phyloP scores from a whole-genome alignment of 2,113 vertebrate genomes.

The Pterocles orientalis region DNA sequence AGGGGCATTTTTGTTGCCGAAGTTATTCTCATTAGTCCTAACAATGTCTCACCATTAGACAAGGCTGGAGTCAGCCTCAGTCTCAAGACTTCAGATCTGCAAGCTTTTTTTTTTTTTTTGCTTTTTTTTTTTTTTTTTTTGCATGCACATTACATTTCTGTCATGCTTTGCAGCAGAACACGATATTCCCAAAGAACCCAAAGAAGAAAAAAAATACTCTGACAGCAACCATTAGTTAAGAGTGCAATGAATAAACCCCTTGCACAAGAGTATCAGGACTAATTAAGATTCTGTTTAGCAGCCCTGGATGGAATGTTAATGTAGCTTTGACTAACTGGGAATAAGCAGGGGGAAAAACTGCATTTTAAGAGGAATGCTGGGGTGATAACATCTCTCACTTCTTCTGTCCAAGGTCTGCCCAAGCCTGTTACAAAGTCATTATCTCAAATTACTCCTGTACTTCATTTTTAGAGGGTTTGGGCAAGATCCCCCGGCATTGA shows the following conservation, averaged over 20 bases:
- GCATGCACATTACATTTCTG: conserved; percentile 73
- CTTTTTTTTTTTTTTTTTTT: neutral
- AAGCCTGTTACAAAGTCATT: conserved; percentile 82
- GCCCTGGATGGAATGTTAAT: conserved; percentile 83
- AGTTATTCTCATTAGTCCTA: conserved; percentile 60
- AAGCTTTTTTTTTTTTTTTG: neutral
- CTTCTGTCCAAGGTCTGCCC: conserved; percentile 78
- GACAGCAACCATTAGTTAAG: conserved; percentile 78
- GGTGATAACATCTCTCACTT: conserved; percentile 83
- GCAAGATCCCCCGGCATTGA: conserved; percentile 72
- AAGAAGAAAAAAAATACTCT: conserved; percentile 66
- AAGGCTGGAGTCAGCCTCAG: conserved; percentile 70
- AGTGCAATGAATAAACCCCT: conserved; percentile 76
- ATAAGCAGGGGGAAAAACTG: conserved; percentile 67
- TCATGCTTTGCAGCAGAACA: conserved; percentile 74
- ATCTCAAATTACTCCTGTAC: conserved; percentile 83
- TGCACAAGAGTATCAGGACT: conserved; percentile 79
- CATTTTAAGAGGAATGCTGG: conserved; percentile 80
- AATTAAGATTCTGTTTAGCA: conserved; percentile 86
- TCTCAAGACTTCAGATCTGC: conserved; percentile 58
- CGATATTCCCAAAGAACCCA: conserved; percentile 76
- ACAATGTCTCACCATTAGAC: conserved; percentile 74
- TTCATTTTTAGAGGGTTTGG: conserved; percentile 75
- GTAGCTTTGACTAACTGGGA: conserved; percentile 76
- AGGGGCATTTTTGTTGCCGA: neutral